Conservation (phyloP, 2,888 invertebrate species). For the Drosophila parthenogenetica region DNA sequence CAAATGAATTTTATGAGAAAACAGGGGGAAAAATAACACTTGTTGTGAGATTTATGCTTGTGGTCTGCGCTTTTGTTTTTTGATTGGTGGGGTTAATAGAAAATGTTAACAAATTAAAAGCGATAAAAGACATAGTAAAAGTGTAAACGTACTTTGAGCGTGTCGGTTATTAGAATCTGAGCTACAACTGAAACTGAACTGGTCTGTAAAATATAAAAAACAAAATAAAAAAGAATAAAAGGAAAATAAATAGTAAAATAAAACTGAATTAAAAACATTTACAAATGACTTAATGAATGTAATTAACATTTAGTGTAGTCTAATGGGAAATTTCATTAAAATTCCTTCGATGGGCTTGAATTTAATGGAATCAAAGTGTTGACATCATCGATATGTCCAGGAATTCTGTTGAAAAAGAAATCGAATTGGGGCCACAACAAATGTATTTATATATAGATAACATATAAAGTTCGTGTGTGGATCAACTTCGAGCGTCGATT, state of each 20-base stretch:
- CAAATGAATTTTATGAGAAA: slow-evolving; percentile 40
- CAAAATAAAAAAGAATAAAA: slow-evolving; percentile 32
- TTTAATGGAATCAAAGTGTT: slow-evolving; percentile 42
- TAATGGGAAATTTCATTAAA: not conserved
- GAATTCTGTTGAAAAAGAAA: slow-evolving; percentile 33
- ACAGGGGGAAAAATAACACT: slow-evolving; percentile 16
- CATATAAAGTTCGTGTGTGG: too few species aligned
- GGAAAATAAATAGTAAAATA: slow-evolving; percentile 34
- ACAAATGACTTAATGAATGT: slow-evolving; percentile 27
- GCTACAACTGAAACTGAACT: slow-evolving; percentile 76
- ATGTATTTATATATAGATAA: not conserved
- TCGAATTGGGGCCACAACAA: slow-evolving; percentile 41
- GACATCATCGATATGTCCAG: slow-evolving; percentile 61
- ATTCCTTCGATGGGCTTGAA: not conserved
- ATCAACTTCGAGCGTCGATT: not conserved
- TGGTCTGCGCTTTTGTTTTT: not conserved
- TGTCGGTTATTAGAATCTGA: slow-evolving; percentile 75
- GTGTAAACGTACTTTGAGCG: slow-evolving; percentile 73
- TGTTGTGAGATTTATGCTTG: slow-evolving; percentile 40
- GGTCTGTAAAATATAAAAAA: slow-evolving; percentile 59
- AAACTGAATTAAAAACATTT: slow-evolving; percentile 20
- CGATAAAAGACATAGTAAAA: slow-evolving; percentile 20
- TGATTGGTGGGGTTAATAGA: slow-evolving; percentile 26
- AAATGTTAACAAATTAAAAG: slow-evolving; percentile 17
- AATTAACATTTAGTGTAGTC: slow-evolving; percentile 2